Base-by-base conservation (phyloP, 37 sponge, comb jelly and placozoan species). In the Hormiphora californensis region DNA sequence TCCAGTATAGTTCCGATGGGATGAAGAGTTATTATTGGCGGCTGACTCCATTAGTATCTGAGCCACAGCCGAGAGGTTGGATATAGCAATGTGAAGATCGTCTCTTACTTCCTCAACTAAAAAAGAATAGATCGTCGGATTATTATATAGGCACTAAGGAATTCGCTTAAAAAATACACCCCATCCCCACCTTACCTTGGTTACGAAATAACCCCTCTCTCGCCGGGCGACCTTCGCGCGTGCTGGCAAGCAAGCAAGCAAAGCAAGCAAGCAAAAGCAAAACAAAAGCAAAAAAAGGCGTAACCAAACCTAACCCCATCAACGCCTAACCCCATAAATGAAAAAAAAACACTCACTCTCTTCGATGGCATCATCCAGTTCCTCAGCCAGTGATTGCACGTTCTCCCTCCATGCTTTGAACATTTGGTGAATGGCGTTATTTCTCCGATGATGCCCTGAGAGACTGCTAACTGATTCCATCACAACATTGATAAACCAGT, bases 381-480 rank as follows among this genome's bases (percentile, higher is more conserved):
- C 68, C 35, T 67, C 68, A 8, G 31, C 30, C 37, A 67, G 68
- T 19, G 68, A 36, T 30, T 30, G 35, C 2, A 73, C 38, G 35
- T 73, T 73, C 12, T 73, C 81, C 23, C 23, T 39, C 81, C 81
- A 73, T 21, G 81, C 81, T 40, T 41, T 73, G 27, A 73, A 73
- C 23, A 73, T n/a, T 36, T 73, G 46, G 3, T 22, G 21, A 12
- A 73, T 73, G 3, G 38, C 35, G 27, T 73, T 22, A 73, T n/a
- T 32, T 4, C 81, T 43, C 25, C 81, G 3, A 3, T 43, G 43
- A 3, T 43, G 81, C 12, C 46, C 32, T 1, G 81, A 46, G 28
- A 73, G 81, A 0, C 40, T 73, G 46, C 43, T 33, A 30, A 73
- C 43, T 28, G 81, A 33, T 27, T 73, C 81, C 1, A 33, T 43